These are phyloP conservation scores for Phalacrocorax aristotelis DNA, from an alignment of 2,113 vertebrate genomes.

Conservation along the genomic window DNA sequence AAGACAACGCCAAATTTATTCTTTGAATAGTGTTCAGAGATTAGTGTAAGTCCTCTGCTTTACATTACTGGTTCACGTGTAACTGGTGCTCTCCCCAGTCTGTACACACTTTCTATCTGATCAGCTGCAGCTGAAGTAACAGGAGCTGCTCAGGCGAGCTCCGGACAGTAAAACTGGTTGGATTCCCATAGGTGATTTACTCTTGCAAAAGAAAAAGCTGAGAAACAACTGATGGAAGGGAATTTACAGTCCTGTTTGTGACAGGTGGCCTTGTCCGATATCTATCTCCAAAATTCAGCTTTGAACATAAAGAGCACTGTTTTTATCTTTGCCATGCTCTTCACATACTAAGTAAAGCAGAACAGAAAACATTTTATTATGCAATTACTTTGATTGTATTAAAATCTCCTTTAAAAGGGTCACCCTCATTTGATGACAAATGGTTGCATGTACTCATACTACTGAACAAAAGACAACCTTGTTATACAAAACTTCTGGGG, in stretches of 20 bases:
- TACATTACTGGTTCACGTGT: accelerated
- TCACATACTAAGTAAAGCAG: background rate
- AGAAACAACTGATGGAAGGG: background rate
- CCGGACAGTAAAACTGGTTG: background rate
- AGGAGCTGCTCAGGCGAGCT: background rate
- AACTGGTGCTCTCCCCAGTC: background rate
- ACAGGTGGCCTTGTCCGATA: background rate
- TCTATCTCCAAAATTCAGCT: background rate
- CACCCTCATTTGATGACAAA: background rate
- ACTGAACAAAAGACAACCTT: background rate
- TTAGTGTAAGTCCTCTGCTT: background rate
- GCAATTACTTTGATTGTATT: background rate
- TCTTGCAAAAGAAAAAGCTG: background rate
- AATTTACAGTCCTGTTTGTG: background rate
- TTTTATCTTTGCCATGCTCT: background rate
- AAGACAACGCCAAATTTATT: background rate
- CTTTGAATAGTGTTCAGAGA: background rate
- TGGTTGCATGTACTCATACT: background rate
- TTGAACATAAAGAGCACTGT: background rate
- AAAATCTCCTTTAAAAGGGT: background rate
- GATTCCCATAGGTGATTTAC: background rate
- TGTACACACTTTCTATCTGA: no score
- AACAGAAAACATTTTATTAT: background rate
- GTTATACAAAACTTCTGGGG: background rate
- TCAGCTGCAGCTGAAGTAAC: background rate